Evolutionary conservation across 1,140 invertebrate genomes (phyloP).

Genomic region (Ridgeia piscesae): DNA sequence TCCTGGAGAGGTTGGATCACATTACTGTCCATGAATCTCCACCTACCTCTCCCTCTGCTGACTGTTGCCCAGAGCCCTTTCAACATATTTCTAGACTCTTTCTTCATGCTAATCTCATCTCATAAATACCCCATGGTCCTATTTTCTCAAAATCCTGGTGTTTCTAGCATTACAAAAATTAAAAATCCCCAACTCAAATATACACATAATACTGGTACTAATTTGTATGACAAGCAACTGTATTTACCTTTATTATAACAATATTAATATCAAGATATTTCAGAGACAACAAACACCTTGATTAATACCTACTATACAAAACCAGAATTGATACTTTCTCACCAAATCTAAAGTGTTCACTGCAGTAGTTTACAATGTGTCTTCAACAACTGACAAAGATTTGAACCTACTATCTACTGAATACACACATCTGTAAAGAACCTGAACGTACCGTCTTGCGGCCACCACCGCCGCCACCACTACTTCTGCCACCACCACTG

Average conservation of each 20-base stretch:
- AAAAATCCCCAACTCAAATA: not conserved
- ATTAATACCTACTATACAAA: not conserved
- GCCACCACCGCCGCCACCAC: constrained; percentile 39
- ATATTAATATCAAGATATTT: too few species aligned
- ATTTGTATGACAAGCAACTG: not conserved
- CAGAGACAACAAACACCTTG: not conserved
- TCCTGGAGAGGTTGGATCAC: too few species aligned
- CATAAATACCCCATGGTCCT: too few species aligned
- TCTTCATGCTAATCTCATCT: too few species aligned
- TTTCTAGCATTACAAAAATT: too few species aligned
- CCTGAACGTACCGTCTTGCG: constrained; percentile 15
- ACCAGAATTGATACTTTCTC: not conserved
- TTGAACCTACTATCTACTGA: not conserved
- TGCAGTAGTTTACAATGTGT: not conserved
- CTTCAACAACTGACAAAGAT: not conserved
- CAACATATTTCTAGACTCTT: too few species aligned
- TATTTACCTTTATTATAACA: too few species aligned
- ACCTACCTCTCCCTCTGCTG: too few species aligned
- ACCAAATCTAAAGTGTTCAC: not conserved
- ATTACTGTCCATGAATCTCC: too few species aligned
- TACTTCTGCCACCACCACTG: constrained; percentile 43
- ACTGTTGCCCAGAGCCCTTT: too few species aligned
- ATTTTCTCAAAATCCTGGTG: too few species aligned
- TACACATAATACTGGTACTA: not conserved
- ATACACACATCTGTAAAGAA: not conserved